Conservation (phyloP, 2,797 vertebrate species). For the Micrastur ruficollis region DNA sequence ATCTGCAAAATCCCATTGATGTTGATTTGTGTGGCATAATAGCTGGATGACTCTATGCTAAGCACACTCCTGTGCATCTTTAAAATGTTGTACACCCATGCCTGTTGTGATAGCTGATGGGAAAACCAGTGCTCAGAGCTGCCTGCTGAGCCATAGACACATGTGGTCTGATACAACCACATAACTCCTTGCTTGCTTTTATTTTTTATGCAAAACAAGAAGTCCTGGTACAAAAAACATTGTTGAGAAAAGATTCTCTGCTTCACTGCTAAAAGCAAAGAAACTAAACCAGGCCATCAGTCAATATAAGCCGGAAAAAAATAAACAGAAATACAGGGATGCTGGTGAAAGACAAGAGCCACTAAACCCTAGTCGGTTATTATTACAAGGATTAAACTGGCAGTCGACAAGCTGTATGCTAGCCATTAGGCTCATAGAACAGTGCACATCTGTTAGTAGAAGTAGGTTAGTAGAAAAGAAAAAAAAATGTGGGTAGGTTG, state of each 20-base stretch:
- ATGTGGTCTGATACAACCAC: not conserved
- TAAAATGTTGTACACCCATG: not conserved
- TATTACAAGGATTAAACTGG: not conserved
- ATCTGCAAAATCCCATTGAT: not conserved
- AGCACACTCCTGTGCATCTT: not conserved
- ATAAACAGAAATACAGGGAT: not conserved
- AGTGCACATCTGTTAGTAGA: not conserved
- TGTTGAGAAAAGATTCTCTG: not conserved
- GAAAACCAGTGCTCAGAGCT: not conserved
- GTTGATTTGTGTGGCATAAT: not conserved
- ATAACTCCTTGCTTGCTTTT: not conserved
- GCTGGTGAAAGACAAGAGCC: not conserved
- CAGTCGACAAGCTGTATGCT: not conserved
- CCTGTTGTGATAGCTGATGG: not conserved
- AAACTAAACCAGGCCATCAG: not conserved
- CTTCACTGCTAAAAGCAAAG: not conserved
- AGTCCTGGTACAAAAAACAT: not conserved
- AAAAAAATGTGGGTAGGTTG: not conserved
- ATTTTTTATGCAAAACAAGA: not conserved
- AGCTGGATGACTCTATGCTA: not conserved
- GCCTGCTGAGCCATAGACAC: not conserved
- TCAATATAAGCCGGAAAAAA: not conserved
- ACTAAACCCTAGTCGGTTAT: not conserved
- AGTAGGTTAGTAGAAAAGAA: not conserved
- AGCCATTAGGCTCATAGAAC: not conserved